Evolutionary conservation across 2,888 invertebrate genomes (phyloP).

Genomic region (Napeogenes sylphis): DNA sequence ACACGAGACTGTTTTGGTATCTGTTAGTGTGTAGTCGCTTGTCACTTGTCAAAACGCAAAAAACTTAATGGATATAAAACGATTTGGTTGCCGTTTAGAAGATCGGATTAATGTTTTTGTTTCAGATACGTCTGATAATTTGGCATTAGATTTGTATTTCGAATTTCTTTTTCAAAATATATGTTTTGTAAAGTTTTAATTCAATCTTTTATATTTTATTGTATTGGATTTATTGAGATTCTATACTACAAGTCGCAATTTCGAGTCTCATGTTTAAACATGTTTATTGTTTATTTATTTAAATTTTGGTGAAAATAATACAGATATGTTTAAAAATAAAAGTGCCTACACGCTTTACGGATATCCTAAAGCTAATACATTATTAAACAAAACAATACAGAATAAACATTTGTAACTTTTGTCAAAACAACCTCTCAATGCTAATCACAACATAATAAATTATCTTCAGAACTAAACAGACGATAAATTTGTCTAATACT

Average conservation of each 20-base stretch:
- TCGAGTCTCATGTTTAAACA: too few species aligned
- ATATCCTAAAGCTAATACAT: too few species aligned
- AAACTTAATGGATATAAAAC: slow-evolving; percentile 31
- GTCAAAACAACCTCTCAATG: not conserved
- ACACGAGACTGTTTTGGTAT: slow-evolving; percentile 24
- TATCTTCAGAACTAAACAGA: slow-evolving; percentile 3
- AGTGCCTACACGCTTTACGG: too few species aligned
- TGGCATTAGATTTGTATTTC: slow-evolving; percentile 6
- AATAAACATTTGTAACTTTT: not conserved
- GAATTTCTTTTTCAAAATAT: not conserved
- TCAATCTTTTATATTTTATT: too few species aligned
- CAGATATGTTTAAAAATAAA: too few species aligned
- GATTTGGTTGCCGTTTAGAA: slow-evolving; percentile 22
- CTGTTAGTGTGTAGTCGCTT: slow-evolving; percentile 37
- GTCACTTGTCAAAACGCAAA: slow-evolving; percentile 57
- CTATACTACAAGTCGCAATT: too few species aligned
- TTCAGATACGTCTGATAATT: slow-evolving; percentile 3
- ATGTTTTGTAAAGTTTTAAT: not conserved
- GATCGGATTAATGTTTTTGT: slow-evolving; percentile 42
- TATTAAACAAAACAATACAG: too few species aligned
- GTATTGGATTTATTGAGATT: too few species aligned
- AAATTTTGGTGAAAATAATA: too few species aligned
- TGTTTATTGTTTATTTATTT: too few species aligned
- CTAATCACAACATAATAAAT: not conserved
- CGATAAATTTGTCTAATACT: slow-evolving; percentile 4